Base-by-base conservation (phyloP, 1,140 invertebrate species). In the Ips typographus region DNA sequence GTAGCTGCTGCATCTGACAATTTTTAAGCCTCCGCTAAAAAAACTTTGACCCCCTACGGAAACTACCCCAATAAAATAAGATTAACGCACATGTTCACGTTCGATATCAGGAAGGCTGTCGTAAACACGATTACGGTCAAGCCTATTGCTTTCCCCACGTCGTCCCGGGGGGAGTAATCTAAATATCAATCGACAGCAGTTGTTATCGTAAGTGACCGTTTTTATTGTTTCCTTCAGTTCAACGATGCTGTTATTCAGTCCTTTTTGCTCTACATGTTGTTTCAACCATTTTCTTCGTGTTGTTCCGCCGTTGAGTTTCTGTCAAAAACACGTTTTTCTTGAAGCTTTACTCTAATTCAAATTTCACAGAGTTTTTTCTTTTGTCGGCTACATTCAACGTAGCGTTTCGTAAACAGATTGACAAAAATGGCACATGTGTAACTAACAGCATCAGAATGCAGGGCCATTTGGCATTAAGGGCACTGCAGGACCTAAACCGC, bases 401-500 rank as follows among this genome's bases (percentile, higher is more conserved):
- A 22, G 22, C 22, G 22, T 22, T 22, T 22, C 22, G 22, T 49
- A 49, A 6, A 49, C 44, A 49, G 44, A 49, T 49, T 65, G 63
- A 44, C 63, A 65, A 65, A 65, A 65, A 56, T 65, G 6, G 55
- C 40, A 41, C 55, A 41, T n/a, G 59, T 41, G 53, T 59, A 58
- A 59, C 65, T 67, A 67, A 67, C 59, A 59, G 65, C 65, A 44
- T 58, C 53, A 52, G 62, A 65, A 65, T 65, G 62, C 62, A 65
- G 62, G 37, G 51, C 44, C 22, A 22, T 2, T 41, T 55, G 53
- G 53, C 51, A 39, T 52, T 36, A 36, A 8, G 65, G 40, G 57
- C 65, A 49, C 56, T 67, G 65, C 65, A 59, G 57, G 65, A 56
- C 59, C 55, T 56, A 49, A 38, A 52, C 65, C 65, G 65, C 65